These are phyloP conservation scores for Leucoma salicis DNA, from an alignment of 2,888 invertebrate species.

Conservation along the genomic window DNA sequence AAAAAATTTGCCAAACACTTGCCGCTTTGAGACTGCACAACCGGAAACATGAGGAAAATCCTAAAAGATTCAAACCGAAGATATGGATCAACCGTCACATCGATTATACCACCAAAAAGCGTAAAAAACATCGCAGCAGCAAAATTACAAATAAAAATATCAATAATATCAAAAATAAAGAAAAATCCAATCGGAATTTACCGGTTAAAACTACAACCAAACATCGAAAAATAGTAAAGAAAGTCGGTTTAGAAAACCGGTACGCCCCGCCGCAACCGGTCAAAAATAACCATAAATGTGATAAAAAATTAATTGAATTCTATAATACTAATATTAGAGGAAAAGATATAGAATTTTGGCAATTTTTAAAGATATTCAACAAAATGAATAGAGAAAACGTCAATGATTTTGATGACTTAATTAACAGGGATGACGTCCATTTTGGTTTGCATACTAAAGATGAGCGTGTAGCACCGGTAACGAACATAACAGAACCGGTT, in stretches of 20 bases:
- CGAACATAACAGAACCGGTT: not conserved
- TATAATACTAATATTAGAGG: constrained; percentile 63
- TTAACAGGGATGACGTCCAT: constrained; percentile 38
- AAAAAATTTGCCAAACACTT: constrained; percentile 58
- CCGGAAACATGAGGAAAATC: constrained; percentile 53
- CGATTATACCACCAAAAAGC: constrained; percentile 8
- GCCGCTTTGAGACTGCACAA: constrained; percentile 57
- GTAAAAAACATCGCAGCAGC: not conserved
- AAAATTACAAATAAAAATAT: constrained; percentile 9
- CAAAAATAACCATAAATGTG: constrained; percentile 60
- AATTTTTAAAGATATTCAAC: constrained; percentile 69
- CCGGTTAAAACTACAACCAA: not conserved
- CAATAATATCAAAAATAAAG: constrained; percentile 3
- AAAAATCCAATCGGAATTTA: constrained; percentile 1
- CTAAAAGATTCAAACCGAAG: constrained; percentile 56
- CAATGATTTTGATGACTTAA: constrained; percentile 56
- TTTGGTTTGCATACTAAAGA: constrained; percentile 49
- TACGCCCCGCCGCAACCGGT: constrained; percentile 55
- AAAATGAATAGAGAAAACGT: constrained; percentile 60
- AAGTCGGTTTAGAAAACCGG: constrained; percentile 27
- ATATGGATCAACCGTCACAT: constrained; percentile 51
- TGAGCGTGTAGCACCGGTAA: not conserved
- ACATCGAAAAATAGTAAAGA: not conserved
- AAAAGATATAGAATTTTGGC: constrained; percentile 67
- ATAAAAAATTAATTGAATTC: constrained; percentile 55